phyloP scores from a whole-genome alignment of 2,113 vertebrate species.

The Callionymus lyra region DNA sequence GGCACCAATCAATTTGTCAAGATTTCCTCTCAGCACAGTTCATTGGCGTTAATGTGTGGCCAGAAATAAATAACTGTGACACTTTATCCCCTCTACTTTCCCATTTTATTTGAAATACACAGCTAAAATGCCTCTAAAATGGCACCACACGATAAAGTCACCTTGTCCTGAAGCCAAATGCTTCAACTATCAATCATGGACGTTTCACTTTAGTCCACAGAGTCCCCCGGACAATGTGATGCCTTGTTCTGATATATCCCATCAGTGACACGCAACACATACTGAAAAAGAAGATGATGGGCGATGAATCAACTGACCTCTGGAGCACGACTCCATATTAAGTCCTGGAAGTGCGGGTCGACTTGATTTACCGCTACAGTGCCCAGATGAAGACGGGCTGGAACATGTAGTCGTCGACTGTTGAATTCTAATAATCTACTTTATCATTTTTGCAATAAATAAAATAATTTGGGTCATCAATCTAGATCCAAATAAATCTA shows the following conservation, averaged over 20 bases:
- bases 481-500: no score
- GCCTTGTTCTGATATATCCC: slow-evolving; percentile 33
- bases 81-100: background rate
- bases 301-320: slow-evolving; percentile 50
- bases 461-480: no score
- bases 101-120: slow-evolving; percentile 15
- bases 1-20: background rate
- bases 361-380: slow-evolving; percentile 34
- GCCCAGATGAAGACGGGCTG: background rate
- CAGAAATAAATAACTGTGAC: slow-evolving; percentile 23
- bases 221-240: slow-evolving; percentile 10
- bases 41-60: slow-evolving; percentile 10
- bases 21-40: slow-evolving; percentile 3
- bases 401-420: no score
- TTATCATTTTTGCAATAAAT: no score
- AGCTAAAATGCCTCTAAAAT: slow-evolving; percentile 18
- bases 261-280: slow-evolving; percentile 39
- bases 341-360: slow-evolving; percentile 21
- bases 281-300: slow-evolving; percentile 41
- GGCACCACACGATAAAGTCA: slow-evolving; percentile 23
- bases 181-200: slow-evolving; percentile 36
- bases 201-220: slow-evolving; percentile 12
- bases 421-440: no score
- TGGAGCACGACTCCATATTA: slow-evolving; percentile 44
- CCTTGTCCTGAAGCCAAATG: slow-evolving; percentile 28